Percentiles rank a stretch among this genome's conserved stretches.
Evolutionary conservation across 2,113 vertebrate genomes (phyloP).

Genomic region (Coryphaenoides rupestris): DNA sequence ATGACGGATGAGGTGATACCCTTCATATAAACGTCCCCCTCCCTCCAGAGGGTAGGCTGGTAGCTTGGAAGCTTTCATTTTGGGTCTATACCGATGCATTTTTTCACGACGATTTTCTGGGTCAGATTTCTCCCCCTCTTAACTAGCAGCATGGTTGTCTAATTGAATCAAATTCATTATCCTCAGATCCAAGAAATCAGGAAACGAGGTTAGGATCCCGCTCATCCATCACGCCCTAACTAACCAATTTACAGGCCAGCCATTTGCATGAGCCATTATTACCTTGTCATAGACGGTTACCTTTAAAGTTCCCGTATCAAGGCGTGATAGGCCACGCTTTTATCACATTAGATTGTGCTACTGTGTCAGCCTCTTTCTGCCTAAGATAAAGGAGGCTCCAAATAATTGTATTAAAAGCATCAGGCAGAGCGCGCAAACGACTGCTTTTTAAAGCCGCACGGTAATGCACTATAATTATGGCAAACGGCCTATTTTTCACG

Average conservation of each 20-base stretch:
- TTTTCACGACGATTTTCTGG: conserved; percentile 27
- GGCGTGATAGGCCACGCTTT: conserved; percentile 89
- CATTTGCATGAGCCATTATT: conserved; percentile 94
- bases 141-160: conserved; percentile 91
- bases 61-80: conserved; percentile 38
- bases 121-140: conserved; percentile 88
- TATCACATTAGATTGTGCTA: conserved; percentile 95
- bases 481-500: conserved; percentile 49
- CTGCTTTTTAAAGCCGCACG: conserved; percentile 71
- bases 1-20: too few species aligned
- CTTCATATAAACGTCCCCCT: not conserved
- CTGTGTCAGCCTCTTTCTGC: conserved; percentile 93
- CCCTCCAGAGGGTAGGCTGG: conserved; percentile 9
- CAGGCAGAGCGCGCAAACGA: conserved; percentile 69
- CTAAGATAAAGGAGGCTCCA: conserved; percentile 89
- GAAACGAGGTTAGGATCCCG: conserved; percentile 85
- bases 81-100: conserved; percentile 54
- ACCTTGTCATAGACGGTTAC: conserved; percentile 99
- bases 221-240: conserved; percentile 99
- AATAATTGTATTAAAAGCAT: conserved; percentile 86
- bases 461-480: conserved; percentile 78
- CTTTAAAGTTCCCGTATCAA: conserved; percentile 83
- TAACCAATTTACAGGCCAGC: conserved; percentile 97
- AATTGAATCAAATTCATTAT: conserved; percentile 99
- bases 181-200: conserved; percentile 93